phyloP scores from a whole-genome alignment of 2,888 invertebrate species.

The Panorpa germanica region DNA sequence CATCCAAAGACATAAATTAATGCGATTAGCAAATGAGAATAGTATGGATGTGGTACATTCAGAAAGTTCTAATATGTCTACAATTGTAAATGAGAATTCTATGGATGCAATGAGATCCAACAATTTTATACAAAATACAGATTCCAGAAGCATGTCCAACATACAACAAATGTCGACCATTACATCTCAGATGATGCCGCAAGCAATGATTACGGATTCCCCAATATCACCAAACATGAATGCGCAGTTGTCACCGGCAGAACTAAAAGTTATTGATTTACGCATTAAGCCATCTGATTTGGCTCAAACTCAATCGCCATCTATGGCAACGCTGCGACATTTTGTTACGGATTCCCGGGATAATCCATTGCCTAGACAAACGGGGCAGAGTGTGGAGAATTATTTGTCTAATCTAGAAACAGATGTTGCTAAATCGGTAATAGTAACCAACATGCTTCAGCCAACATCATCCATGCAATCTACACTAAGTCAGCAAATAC shows the following conservation, averaged over 20 bases:
- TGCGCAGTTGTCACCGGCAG: constrained; percentile 22
- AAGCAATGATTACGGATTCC: constrained; percentile 7
- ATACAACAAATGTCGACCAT: constrained; percentile 8
- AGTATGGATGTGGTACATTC: constrained; percentile 20
- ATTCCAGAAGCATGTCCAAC: too few species aligned
- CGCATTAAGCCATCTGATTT: constrained; percentile 44
- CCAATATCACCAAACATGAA: constrained; percentile 16
- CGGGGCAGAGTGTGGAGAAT: constrained; percentile 36
- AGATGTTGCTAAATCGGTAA: constrained; percentile 10
- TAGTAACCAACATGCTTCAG: too few species aligned
- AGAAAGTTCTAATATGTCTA: constrained; percentile 17
- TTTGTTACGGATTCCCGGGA: constrained; percentile 22
- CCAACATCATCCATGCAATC: constrained; percentile 10
- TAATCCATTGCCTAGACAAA: constrained; percentile 31
- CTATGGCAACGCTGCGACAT: constrained; percentile 17
- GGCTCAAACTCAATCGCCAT: constrained; percentile 20
- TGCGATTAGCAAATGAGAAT: constrained; percentile 22
- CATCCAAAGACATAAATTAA: too few species aligned
- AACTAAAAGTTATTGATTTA: constrained; percentile 41
- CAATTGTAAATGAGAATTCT: constrained; percentile 20
- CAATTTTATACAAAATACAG: constrained; percentile 11
- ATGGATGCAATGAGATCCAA: constrained; percentile 15
- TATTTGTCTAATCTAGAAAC: constrained; percentile 32
- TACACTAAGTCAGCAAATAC: constrained; percentile 14
- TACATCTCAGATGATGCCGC: constrained; percentile 8